Evolutionary conservation across 2,888 invertebrate genomes (phyloP), one percentile per base, ranked within the genome.

Genomic region (Branchipolynoe longqiensis): DNA sequence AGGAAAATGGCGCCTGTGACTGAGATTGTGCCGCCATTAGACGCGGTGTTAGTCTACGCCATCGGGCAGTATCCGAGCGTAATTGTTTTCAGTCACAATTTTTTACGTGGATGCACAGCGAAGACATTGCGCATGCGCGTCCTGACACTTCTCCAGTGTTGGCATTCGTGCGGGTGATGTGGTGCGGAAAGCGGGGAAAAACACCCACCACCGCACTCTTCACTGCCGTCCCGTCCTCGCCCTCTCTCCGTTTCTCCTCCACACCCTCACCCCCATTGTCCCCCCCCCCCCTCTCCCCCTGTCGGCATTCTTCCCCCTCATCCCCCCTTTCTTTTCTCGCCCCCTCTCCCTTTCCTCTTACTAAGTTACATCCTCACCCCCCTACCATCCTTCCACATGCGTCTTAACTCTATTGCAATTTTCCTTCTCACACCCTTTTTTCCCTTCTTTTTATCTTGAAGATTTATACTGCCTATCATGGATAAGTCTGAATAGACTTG

Each of bases 11-110:
- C n/a, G n/a, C n/a, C n/a, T n/a, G n/a, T n/a, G n/a, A n/a, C n/a
- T n/a, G n/a, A n/a, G n/a, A n/a, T n/a, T n/a, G n/a, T n/a, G n/a
- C n/a, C n/a, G n/a, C n/a, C n/a, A n/a, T n/a, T n/a, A n/a, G n/a
- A n/a, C n/a, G n/a, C n/a, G 48, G 28, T 41, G 48, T 78, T 78
- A 78, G 78, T 78, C 48, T 78, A 48, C 41, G 28, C 28, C 25
- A 78, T 78, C 48, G 78, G 48, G 48, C 54, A 28, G 78, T 78
- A 78, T 78, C 31, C 48, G 78, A 41, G 78, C 54, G 78, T 41
- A 48, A 78, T 41, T 78, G 78, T 78, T 78, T 78, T 78, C 78
- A 78, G n/a, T 48, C 41, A 48, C 54, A 54, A 78, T 78, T 48
- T 48, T 6, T 78, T 25, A 8, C 48, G 31, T 78, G 78, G 48